A percentile compares a stretch with the other conserved stretches of the same genome.
phyloP scores from a whole-genome alignment of 1,140 invertebrate species.

The Palaemon carinicauda region DNA sequence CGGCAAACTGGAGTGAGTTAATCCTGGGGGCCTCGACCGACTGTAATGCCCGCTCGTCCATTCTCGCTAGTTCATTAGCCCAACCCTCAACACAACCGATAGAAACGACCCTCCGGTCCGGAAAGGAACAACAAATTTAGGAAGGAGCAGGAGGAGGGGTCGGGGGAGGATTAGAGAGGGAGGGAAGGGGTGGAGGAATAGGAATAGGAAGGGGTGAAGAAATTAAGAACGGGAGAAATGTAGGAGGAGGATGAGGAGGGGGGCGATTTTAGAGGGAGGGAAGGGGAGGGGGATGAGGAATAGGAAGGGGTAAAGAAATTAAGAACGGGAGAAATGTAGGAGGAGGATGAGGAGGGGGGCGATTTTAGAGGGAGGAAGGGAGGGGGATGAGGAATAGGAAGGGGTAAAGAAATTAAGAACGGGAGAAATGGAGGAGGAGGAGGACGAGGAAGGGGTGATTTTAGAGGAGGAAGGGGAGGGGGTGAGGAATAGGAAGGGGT shows the following conservation, averaged over 20 bases:
- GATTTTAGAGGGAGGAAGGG: neutral
- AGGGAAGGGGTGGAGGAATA: neutral
- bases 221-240: too few species aligned
- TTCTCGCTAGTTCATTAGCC: constrained; percentile 43
- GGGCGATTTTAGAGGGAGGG: neutral
- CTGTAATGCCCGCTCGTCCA: constrained; percentile 40
- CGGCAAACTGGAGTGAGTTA: constrained; percentile 16
- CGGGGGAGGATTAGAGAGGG: neutral
- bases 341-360: neutral
- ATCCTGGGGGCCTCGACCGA: neutral
- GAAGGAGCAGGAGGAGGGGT: neutral
- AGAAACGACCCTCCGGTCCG: neutral
- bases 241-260: too few species aligned
- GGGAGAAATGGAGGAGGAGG: neutral
- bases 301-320: neutral
- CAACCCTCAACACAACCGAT: neutral
- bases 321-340: too few species aligned
- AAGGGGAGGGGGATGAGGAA: neutral
- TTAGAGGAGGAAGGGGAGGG: neutral
- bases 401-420: too few species aligned
- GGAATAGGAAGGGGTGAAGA: neutral
- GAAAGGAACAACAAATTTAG: neutral
- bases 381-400: too few species aligned
- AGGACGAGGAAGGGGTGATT: neutral
- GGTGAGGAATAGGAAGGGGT: neutral